Evolutionary conservation across 2,113 vertebrate genomes (phyloP), one percentile per base, ranked within the genome.

Genomic region (Corythaeola cristata): DNA sequence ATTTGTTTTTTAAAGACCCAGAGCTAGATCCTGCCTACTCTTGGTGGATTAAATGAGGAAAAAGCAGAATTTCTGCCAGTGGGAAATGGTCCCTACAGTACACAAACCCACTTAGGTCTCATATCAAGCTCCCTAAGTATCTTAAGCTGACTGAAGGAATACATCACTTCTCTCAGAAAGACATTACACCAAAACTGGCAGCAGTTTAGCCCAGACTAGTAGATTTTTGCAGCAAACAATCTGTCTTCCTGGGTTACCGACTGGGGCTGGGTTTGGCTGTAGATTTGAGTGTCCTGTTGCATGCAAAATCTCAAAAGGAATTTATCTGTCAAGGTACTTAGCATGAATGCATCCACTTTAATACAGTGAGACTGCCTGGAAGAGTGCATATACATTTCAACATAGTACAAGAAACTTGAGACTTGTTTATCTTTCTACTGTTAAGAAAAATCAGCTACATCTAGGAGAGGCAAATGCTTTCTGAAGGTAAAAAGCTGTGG

Each of bases 261-360:
- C 39, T 79, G 78, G 21, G 49, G 21, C 49, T 66, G 58, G 20
- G 18, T 85, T 93, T 96, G 84, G 28, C 74, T 76, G 64, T 52
- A 60, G 58, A 50, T 69, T 82, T 86, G 82, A 88, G 90, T 71
- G 35, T 63, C 92, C 93, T 76, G 72, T 87, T 95, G 82, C 93
- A 97, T 89, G 66, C 53, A 88, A 93, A 89, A 95, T 27, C 60
- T 97, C 91, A 88, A 86, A 93, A 97, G 80, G 62, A 92, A 97
- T 95, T 97, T 94, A 86, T 41, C 68, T 97, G 85, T 92, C 85
- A 95, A 96, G 39, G 79, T 90, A 85, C 64, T 97, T 96, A 88
- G 32, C 69, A 71, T 73, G 85, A 95, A 94, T 75, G 44, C 49
- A 85, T 96, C 75, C 72, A 39, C 95, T 97, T 96, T 89, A 85